Base-by-base conservation (phyloP, 2,888 invertebrate species). In the Pristionchus exspectatus region DNA sequence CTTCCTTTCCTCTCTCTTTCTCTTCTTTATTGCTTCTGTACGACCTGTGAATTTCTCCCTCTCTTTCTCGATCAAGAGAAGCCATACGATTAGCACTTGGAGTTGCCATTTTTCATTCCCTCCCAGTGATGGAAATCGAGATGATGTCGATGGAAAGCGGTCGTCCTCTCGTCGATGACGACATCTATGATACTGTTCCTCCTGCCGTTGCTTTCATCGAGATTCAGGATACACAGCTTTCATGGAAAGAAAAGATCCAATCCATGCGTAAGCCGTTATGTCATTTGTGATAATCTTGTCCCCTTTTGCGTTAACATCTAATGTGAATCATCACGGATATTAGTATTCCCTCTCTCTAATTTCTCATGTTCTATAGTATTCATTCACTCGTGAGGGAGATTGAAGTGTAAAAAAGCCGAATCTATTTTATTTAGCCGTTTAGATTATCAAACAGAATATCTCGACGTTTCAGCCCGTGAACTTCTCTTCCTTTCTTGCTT, bases 1-100 rank as follows among this genome's bases (percentile, higher is more conserved):
- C 59, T 14, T n/a, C 59, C 44, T 24, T 27, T 10, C 50, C 85
- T 54, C 59, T 84, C 83, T 56, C 84, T n/a, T 3, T 54, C 56
- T 56, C 10, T 74, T 74, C 74, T 74, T 74, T 21, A 74, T 21
- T 38, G 38, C 74, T 74, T 74, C 74, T 74, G 74, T 38, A 33
- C 74, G 74, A 21, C 74, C 18, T n/a, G 38, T 5, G 38, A 38
- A 50, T n/a, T 18, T 81, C 81, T 50, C 77, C 18, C 77, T 50
- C 77, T n/a, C 74, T 81, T 27, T 81, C 81, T 24, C 44, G 14
- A 72, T 72, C 72, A 16, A 38, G 16, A 18, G 74, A 74, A 74
- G 74, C 74, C 74, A 38, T 74, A 74, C 21, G 9, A 74, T 24
- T 24, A 21, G 38, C 30, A 38, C 16, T 69, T 1, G n/a, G 27